Evolutionary conservation across 2,888 invertebrate species (phyloP), one percentile per base, ranked within the genome.

Genomic region (Monochamus alternatus): DNA sequence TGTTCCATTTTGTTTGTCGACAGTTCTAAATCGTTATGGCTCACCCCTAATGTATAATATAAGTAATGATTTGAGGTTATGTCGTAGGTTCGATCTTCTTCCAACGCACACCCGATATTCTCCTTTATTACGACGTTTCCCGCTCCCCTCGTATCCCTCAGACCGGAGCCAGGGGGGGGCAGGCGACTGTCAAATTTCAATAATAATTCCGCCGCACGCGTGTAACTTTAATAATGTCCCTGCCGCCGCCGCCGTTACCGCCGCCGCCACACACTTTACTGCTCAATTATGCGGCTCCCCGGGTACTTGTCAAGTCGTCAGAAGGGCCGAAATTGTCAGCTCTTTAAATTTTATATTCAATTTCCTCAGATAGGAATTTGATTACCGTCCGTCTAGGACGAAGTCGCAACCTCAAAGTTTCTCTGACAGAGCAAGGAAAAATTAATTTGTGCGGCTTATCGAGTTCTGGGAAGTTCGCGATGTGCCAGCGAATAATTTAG

Each of bases 271-370:
- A 85, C 85, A 84, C 85, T 84, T 85, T 84, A 84, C 82, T 83
- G 76, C 73, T 88, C 87, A 88, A 88, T 88, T 88, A 88, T 87
- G 87, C 86, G 82, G 79, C 83, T 85, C 85, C 86, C 86, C 81
- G 83, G 87, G 85, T 85, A 85, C 87, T 88, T 87, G 88, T 87
- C 88, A 88, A 86, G 86, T 87, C 86, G 86, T 87, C 86, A 85
- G 83, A 80, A 80, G 79, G 82, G 79, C 84, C 84, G 79, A 86
- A 87, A 87, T 86, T 87, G 87, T 87, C 87, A 86, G 84, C 86
- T 87, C 87, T 86, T 88, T 87, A 86, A 88, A 88, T 88, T 88
- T 88, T 87, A 88, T 88, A 88, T 88, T 88, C 88, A 88, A 88
- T 88, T 88, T 88, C 81, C 83, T 81, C 82, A 83, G 84, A 85